Evolutionary conservation across 2,797 vertebrate species (phyloP).

Genomic region (Mormyrops attenuatus): DNA sequence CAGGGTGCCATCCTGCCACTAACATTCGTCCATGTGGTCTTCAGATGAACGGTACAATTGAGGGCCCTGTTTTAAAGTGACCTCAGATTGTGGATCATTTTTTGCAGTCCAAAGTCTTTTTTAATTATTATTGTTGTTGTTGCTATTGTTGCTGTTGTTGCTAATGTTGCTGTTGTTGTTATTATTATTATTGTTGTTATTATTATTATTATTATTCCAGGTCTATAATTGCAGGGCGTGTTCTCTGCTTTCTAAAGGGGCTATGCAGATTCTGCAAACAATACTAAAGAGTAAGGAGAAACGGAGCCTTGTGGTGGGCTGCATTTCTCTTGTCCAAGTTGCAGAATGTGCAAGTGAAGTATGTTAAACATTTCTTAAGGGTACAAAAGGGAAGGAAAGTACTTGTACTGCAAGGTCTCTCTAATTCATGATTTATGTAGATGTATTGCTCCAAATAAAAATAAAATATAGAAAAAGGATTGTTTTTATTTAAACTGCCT

Average conservation of each 20-base stretch:
- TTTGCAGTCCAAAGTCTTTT: slow-evolving; percentile 17
- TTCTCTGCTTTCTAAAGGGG: slow-evolving; percentile 14
- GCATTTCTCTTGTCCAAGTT: slow-evolving; percentile 42
- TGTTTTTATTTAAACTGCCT: slow-evolving; percentile 33
- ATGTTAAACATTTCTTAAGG: slow-evolving; percentile 42
- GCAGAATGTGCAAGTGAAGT: slow-evolving; percentile 42
- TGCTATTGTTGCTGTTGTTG: background rate
- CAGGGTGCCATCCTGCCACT: background rate
- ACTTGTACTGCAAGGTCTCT: slow-evolving; percentile 55
- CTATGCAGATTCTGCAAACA: background rate
- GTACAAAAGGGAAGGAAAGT: slow-evolving; percentile 35
- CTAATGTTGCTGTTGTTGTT: background rate
- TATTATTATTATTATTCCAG: slow-evolving; percentile 1
- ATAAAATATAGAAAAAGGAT: slow-evolving; percentile 46
- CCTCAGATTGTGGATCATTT: background rate
- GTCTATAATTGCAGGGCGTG: background rate
- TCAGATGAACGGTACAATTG: background rate
- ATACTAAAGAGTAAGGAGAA: background rate
- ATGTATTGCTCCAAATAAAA: slow-evolving; percentile 56
- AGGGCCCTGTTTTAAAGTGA: slow-evolving; percentile 1
- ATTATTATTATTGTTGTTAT: background rate
- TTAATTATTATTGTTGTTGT: background rate
- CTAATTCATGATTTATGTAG: slow-evolving; percentile 53
- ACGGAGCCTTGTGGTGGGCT: background rate
- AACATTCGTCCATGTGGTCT: background rate